Evolutionary conservation across 2,113 vertebrate genomes (phyloP).

Genomic region (Crypturellus undulatus): DNA sequence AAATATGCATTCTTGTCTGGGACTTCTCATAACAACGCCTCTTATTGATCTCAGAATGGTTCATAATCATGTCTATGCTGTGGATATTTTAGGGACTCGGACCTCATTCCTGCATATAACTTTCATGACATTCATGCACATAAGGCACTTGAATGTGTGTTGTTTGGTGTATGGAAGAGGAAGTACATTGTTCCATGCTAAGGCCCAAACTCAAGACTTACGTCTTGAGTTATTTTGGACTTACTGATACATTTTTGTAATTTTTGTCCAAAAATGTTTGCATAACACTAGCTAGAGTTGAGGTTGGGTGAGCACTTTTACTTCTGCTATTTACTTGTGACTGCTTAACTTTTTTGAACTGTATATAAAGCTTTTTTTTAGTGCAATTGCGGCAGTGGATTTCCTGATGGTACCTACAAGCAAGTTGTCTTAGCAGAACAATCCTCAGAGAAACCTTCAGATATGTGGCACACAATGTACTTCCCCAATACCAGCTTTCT

Average conservation of each 20-base stretch:
- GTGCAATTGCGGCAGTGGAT: not conserved
- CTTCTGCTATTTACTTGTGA: not conserved
- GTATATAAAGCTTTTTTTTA: not conserved
- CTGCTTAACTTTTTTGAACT: not conserved
- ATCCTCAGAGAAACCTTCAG: not conserved
- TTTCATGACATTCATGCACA: not conserved
- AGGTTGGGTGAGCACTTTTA: not conserved
- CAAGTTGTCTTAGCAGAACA: not conserved
- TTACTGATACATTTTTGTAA: not conserved
- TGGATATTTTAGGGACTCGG: not conserved
- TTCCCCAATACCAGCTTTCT: not conserved
- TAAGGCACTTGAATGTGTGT: not conserved
- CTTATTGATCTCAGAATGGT: not conserved
- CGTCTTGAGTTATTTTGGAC: not conserved
- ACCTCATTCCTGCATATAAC: not conserved
- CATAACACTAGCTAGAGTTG: not conserved
- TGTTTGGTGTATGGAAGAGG: not conserved
- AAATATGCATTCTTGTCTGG: no score
- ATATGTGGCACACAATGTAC: not conserved
- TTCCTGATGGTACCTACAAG: not conserved
- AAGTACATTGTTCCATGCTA: not conserved
- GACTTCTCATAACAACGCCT: no score
- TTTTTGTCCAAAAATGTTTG: not conserved
- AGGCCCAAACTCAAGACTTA: not conserved
- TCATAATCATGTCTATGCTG: not conserved